Base-by-base conservation (phyloP, 2,797 vertebrate genomes). In the Acipenser ruthenus region DNA sequence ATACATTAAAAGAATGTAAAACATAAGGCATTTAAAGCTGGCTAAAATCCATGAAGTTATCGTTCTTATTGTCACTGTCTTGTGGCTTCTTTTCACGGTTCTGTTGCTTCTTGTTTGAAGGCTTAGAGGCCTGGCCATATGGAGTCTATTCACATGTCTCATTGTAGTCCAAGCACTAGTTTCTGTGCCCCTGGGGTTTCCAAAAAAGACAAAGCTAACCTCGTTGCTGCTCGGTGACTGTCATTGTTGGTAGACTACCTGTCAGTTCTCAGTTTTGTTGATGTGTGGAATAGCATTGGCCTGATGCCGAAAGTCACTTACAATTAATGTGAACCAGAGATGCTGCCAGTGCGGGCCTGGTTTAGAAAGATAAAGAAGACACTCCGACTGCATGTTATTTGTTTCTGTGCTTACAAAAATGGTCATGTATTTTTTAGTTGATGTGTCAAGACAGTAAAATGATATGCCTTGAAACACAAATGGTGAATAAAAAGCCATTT, bases 191-290 rank as follows among this genome's bases (percentile, higher is more conserved):
- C 0, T 1, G 74, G 52, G 71, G 55, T 55, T 62, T 69, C 10
- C 1, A 52, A 60, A 66, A 48, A 69, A 68, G 50, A 65, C 48
- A 66, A 59, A 0, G 59, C 59, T 74, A 77, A 74, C 71, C 67
- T 76, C 47, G 62, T 71, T 74, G 73, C 75, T 79, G 66, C 73
- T 55, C 66, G 72, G 72, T 60, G 68, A 55, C 68, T 83, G 77
- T 81, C 79, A 75, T 68, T 80, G 75, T 73, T 82, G 77, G 72
- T 69, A 77, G 80, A 64, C 70, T 72, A 74, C 74, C 73, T 81
- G 81, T 82, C 80, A 84, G 68, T 73, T 83, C 77, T 73, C 48
- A 53, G 67, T 71, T 80, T 70, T 71, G 75, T 70, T 81, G 77
- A 77, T 6, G 18, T 69, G 67, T 74, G 69, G 60, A 82, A 67